Conservation (phyloP, 1,140 invertebrate species). For the Drosophila teissieri region DNA sequence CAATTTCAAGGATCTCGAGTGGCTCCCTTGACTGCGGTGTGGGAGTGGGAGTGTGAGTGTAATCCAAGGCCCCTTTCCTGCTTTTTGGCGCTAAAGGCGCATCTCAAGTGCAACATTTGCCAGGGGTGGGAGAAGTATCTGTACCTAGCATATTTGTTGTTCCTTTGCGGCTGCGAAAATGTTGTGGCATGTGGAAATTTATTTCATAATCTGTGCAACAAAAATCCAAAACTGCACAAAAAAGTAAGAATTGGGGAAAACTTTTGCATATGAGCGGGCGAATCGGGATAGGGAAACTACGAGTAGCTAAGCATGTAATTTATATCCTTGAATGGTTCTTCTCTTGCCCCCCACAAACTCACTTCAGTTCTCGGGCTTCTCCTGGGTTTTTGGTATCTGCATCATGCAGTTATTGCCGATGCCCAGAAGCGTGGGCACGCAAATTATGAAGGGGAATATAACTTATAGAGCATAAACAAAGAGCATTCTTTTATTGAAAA, state of each 20-base stretch:
- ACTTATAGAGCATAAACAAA: no score
- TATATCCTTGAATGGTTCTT: conserved; percentile 36
- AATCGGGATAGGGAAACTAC: conserved; percentile 14
- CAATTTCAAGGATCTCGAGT: conserved; percentile 10
- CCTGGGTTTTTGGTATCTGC: conserved; percentile 27
- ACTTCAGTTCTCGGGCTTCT: conserved; percentile 11
- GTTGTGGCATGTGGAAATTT: conserved; percentile 80
- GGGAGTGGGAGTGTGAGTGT: conserved; percentile 19
- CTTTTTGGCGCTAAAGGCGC: conserved; percentile 44
- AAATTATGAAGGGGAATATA: background rate
- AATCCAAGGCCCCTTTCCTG: conserved; percentile 55
- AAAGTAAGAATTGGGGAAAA: conserved; percentile 25
- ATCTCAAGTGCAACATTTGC: conserved; percentile 69
- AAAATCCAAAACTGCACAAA: conserved; percentile 8
- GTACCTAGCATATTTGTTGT: conserved; percentile 44
- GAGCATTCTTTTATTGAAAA: background rate
- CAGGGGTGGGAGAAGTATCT: conserved; percentile 14
- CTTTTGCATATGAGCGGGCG: conserved; percentile 36
- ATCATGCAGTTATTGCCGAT: conserved; percentile 42
- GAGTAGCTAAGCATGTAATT: conserved; percentile 62
- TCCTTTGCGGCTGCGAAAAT: conserved; percentile 65
- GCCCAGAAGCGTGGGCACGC: conserved; percentile 10
- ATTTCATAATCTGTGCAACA: conserved; percentile 69
- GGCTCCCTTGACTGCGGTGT: conserved; percentile 9
- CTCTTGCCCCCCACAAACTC: background rate